Evolutionary conservation across 2,797 vertebrate species (phyloP).

Genomic region (Melanotaenia parkinsoni): DNA sequence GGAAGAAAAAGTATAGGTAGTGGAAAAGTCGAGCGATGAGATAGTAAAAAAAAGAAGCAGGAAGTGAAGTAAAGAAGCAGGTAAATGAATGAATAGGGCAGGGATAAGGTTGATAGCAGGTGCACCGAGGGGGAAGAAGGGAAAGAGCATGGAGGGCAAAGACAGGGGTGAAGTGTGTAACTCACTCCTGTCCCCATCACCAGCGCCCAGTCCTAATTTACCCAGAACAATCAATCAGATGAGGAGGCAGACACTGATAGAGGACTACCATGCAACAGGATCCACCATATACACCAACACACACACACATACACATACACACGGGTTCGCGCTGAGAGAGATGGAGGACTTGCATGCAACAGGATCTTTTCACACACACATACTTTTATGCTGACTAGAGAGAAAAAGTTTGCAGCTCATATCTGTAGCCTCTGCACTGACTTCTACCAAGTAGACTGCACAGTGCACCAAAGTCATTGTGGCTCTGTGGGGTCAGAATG

Average conservation of each 20-base stretch:
- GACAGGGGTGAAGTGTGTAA: constrained; percentile 80
- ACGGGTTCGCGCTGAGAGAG: constrained; percentile 37
- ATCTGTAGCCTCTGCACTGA: constrained; percentile 77
- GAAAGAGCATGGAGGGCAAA: constrained; percentile 70
- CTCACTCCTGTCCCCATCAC: constrained; percentile 81
- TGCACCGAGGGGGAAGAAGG: constrained; percentile 47
- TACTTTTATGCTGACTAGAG: constrained; percentile 83
- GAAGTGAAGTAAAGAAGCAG: constrained; percentile 6
- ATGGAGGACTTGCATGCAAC: constrained; percentile 77
- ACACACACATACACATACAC: constrained; percentile 13
- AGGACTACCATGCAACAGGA: constrained; percentile 85
- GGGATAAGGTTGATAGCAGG: constrained; percentile 54
- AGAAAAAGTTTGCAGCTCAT: constrained; percentile 80
- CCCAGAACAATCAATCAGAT: constrained; percentile 86
- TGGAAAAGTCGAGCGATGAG: not conserved
- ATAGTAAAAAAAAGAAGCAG: constrained; percentile 13
- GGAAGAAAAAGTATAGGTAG: not conserved
- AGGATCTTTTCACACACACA: constrained; percentile 76
- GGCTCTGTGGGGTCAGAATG: constrained; percentile 62
- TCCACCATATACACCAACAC: constrained; percentile 69
- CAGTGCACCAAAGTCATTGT: constrained; percentile 76
- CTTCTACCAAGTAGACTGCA: constrained; percentile 75
- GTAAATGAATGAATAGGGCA: constrained; percentile 26
- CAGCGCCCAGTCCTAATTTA: constrained; percentile 80
- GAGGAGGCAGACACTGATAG: constrained; percentile 83